These are phyloP conservation scores for Hydropsyche betteni DNA, from an alignment of 2,888 invertebrate genomes.

Conservation along the genomic window DNA sequence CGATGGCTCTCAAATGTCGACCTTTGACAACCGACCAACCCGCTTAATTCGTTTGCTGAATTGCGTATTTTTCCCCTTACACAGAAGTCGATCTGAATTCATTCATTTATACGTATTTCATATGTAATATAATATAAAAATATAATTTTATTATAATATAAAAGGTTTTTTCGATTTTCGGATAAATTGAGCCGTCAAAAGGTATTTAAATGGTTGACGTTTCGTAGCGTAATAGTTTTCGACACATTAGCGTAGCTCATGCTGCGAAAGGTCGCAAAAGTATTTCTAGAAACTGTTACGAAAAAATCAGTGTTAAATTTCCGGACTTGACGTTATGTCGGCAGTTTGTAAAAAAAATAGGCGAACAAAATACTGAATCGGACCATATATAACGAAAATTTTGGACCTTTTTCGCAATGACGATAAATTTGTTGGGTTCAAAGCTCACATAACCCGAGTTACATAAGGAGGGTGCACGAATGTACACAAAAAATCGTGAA, in stretches of 20 bases:
- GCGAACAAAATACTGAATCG: not conserved
- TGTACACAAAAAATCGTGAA: not conserved
- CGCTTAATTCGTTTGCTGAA: too few species aligned
- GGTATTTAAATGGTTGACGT: too few species aligned
- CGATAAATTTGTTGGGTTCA: not conserved
- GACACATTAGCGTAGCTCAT: too few species aligned
- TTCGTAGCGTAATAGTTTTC: too few species aligned
- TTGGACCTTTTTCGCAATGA: not conserved
- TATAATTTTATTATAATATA: too few species aligned
- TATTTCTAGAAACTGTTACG: not conserved
- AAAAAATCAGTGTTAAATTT: slow-evolving; percentile 21
- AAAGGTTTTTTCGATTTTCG: too few species aligned
- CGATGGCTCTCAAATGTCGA: slow-evolving; percentile 1
- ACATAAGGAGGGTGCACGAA: not conserved
- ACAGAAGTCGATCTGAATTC: too few species aligned
- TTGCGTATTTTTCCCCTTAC: too few species aligned
- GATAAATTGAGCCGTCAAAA: too few species aligned
- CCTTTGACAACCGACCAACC: not conserved
- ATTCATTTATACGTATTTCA: too few species aligned
- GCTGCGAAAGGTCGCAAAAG: too few species aligned
- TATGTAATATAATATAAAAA: too few species aligned
- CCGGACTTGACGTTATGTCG: slow-evolving; percentile 5
- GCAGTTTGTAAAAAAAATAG: slow-evolving; percentile 3
- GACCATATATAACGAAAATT: not conserved
- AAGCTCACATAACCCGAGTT: not conserved